phyloP scores from a whole-genome alignment of 2,797 vertebrate genomes.

The Sphenopsis melanotis region DNA sequence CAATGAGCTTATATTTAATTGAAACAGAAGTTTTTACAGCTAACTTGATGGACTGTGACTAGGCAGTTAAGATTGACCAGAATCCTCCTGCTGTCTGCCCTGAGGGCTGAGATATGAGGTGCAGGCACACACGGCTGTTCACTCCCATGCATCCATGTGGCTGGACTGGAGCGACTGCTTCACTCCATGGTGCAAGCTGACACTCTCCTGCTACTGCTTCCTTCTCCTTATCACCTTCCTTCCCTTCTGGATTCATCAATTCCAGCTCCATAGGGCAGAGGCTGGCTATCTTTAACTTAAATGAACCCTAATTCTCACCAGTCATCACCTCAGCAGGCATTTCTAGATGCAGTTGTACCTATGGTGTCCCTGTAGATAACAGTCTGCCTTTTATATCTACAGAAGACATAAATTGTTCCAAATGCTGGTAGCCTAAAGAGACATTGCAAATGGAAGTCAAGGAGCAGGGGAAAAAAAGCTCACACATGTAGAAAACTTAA shows the following conservation, averaged over 20 bases:
- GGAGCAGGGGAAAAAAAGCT: background rate
- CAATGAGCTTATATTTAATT: constrained; percentile 55
- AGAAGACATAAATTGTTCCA: background rate
- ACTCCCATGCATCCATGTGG: background rate
- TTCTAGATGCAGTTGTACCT: background rate
- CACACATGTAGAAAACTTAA: background rate
- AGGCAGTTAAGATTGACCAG: constrained; percentile 13
- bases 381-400: background rate
- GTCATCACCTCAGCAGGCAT: background rate
- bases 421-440: background rate
- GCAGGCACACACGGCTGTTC: background rate
- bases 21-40: constrained; percentile 43
- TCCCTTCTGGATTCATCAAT: background rate
- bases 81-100: background rate
- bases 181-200: fast-evolving
- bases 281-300: background rate
- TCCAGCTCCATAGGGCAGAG: background rate
- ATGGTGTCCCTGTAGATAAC: background rate
- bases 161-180: background rate
- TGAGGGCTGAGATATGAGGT: background rate
- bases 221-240: background rate
- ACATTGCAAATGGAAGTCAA: background rate
- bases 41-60: constrained; percentile 40
- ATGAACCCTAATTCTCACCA: background rate
- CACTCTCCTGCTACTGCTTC: background rate